A percentile compares a stretch with the other conserved stretches of the same genome.
Conservation (phyloP, 1,140 invertebrate genomes). For the Marisa cornuarietis region DNA sequence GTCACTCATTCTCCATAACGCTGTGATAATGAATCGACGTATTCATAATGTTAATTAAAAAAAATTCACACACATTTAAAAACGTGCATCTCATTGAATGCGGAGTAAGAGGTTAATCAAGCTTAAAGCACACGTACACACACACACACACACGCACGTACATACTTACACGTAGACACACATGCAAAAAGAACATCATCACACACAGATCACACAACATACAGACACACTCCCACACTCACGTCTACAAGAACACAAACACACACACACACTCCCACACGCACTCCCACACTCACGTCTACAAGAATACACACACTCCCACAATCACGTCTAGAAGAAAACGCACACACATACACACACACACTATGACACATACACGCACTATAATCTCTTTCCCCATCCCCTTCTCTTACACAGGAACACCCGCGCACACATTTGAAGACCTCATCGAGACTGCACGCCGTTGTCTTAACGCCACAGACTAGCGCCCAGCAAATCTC, state of each 20-base stretch:
- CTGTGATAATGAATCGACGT: no score
- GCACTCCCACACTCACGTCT: neutral
- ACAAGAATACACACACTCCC: neutral
- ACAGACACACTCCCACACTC: neutral
- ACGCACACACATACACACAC: neutral
- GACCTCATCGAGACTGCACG: no score
- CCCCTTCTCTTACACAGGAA: no score
- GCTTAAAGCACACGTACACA: neutral
- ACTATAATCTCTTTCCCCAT: neutral
- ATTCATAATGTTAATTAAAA: no score
- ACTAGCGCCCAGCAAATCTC: no score
- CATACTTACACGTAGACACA: neutral
- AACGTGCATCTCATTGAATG: no score
- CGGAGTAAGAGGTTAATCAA: no score
- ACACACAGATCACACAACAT: neutral
- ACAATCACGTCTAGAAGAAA: neutral
- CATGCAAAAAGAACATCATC: neutral
- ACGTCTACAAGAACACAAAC: neutral
- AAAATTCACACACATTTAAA: no score
- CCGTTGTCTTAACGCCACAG: no score
- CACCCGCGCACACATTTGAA: no score
- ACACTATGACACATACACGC: neutral
- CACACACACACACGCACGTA: slow-evolving; percentile 9
- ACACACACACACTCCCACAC: neutral
- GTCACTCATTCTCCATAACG: no score